Conservation (phyloP, 2,797 vertebrate species). For the Coregonus sp. region DNA sequence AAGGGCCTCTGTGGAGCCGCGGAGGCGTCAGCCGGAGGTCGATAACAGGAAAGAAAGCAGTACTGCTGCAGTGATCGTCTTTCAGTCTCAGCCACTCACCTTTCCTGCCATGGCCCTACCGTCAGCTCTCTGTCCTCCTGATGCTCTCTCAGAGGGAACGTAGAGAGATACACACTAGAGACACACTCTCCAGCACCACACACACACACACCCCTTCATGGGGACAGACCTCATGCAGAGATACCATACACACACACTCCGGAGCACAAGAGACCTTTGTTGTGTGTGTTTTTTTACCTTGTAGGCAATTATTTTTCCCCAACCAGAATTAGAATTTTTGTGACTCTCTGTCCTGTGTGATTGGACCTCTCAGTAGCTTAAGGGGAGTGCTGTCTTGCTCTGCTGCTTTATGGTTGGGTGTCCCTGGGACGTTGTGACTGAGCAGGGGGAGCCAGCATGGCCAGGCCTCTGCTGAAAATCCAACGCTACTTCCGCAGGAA, state of each 20-base stretch:
- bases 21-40: constrained; percentile 50
- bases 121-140: constrained; percentile 30
- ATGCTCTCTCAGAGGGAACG: constrained; percentile 49
- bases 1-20: constrained; percentile 50
- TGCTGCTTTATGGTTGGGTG: constrained; percentile 68
- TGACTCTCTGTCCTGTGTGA: constrained; percentile 19
- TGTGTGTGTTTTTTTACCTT: constrained; percentile 16
- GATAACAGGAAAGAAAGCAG: constrained; percentile 67
- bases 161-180: constrained; percentile 41
- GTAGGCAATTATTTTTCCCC: not conserved
- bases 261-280: constrained; percentile 39
- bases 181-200: constrained; percentile 22
- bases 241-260: constrained; percentile 14
- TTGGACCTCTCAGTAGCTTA: constrained; percentile 15
- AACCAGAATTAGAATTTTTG: constrained; percentile 6
- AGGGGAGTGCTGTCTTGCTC: constrained; percentile 33
- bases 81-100: constrained; percentile 65
- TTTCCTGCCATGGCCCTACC: constrained; percentile 69
- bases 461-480: constrained; percentile 88
- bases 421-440: constrained; percentile 44
- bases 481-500: constrained; percentile 92
- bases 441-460: constrained; percentile 81
- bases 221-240: constrained; percentile 32
- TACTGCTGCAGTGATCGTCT: constrained; percentile 67
- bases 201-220: not conserved